Evolutionary conservation across 2,888 invertebrate genomes (phyloP).

Genomic region (Eledone cirrhosa): DNA sequence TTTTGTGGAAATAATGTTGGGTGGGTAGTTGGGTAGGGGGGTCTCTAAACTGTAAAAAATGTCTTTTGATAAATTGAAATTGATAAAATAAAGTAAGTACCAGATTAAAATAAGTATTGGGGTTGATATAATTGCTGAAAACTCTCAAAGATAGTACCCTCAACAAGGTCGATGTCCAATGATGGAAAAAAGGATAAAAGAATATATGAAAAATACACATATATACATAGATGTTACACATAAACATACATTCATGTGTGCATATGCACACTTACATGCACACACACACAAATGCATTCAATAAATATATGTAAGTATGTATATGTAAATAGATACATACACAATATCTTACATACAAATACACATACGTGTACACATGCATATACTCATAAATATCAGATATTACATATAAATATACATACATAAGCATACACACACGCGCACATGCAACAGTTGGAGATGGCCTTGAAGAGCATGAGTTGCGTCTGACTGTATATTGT

Average conservation of each 20-base stretch:
- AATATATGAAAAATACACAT: not conserved
- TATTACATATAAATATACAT: not conserved
- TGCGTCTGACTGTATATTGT: too few relatives aligned
- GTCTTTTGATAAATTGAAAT: too few relatives aligned
- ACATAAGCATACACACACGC: not conserved
- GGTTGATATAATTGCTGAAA: too few relatives aligned
- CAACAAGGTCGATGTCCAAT: too few relatives aligned
- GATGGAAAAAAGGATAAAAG: not conserved
- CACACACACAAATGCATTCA: not conserved
- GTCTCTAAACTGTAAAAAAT: too few relatives aligned
- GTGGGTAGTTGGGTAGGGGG: too few relatives aligned
- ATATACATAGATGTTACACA: not conserved
- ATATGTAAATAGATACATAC: not conserved
- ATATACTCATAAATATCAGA: not conserved
- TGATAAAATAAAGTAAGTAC: too few relatives aligned
- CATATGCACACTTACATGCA: not conserved
- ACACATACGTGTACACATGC: not conserved
- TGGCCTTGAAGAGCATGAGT: too few relatives aligned
- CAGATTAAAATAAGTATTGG: too few relatives aligned
- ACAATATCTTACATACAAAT: not conserved
- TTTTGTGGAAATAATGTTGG: too few relatives aligned
- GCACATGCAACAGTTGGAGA: too few relatives aligned
- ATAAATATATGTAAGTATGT: not conserved
- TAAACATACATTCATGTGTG: not conserved
- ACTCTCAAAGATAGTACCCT: too few relatives aligned